Percentiles rank a stretch among this genome's conserved stretches.
phyloP scores from a whole-genome alignment of 2,113 vertebrate genomes.

The Melanerpes formicivorus region DNA sequence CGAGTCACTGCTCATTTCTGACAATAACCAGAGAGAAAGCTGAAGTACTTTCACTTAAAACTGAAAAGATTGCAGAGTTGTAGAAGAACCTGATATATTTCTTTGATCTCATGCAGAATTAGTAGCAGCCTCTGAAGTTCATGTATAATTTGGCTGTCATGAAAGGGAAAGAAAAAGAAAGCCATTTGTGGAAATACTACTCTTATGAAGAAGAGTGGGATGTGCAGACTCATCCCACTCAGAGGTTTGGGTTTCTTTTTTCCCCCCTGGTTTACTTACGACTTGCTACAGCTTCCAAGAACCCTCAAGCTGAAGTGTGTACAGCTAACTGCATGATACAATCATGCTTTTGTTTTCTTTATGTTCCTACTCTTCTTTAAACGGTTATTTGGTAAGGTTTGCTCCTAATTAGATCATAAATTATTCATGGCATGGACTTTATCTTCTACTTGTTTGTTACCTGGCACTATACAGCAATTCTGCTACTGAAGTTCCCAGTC shows the following conservation, averaged over 20 bases:
- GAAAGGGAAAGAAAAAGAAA: slow-evolving; percentile 5
- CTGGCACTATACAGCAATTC: not conserved
- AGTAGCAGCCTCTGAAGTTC: slow-evolving; percentile 16
- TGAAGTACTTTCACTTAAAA: slow-evolving; percentile 2
- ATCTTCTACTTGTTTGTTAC: not conserved
- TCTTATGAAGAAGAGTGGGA: not conserved
- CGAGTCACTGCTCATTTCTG: not conserved
- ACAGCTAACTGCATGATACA: not conserved
- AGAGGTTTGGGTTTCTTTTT: not conserved
- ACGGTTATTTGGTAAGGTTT: not conserved
- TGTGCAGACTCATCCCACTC: not conserved
- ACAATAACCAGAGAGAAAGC: not conserved
- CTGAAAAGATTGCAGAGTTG: not conserved
- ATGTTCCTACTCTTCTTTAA: slow-evolving; percentile 2
- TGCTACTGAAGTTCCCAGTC: not conserved
- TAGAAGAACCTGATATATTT: not conserved
- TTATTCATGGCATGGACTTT: not conserved
- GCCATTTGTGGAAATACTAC: slow-evolving; percentile 2
- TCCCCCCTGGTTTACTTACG: not conserved
- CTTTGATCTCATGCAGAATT: not conserved
- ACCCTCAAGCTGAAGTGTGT: not conserved
- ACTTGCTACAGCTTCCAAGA: not conserved
- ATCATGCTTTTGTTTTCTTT: not conserved
- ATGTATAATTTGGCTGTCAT: not conserved
- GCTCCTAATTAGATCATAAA: slow-evolving; percentile 11